Evolutionary conservation across 2,888 invertebrate species (phyloP).

Genomic region (Meteorus colon): DNA sequence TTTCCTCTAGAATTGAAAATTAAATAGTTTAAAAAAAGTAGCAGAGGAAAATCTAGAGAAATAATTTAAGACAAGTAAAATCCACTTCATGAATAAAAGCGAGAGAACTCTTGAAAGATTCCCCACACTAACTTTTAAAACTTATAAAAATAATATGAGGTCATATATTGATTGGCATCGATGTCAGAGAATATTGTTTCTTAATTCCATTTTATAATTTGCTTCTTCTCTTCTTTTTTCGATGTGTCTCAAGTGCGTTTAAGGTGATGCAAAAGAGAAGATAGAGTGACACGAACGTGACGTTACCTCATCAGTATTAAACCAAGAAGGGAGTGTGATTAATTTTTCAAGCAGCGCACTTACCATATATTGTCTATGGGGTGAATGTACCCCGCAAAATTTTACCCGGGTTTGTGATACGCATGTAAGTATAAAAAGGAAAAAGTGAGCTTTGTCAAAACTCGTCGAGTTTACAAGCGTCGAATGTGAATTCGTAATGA

Average conservation of each 20-base stretch:
- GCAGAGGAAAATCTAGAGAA: too few relatives aligned
- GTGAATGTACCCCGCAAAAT: slow-evolving; percentile 28
- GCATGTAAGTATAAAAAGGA: slow-evolving; percentile 33
- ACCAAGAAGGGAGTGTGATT: slow-evolving; percentile 21
- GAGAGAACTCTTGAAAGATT: too few relatives aligned
- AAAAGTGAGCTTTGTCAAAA: slow-evolving; percentile 21
- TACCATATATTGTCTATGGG: slow-evolving; percentile 2
- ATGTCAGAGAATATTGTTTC: too few relatives aligned
- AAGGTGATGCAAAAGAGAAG: not conserved
- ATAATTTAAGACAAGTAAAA: too few relatives aligned
- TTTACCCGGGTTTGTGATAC: slow-evolving; percentile 27
- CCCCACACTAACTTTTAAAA: too few relatives aligned
- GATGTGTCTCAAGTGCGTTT: not conserved
- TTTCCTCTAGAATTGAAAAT: too few relatives aligned
- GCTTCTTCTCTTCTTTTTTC: not conserved
- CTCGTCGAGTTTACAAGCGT: slow-evolving; percentile 32
- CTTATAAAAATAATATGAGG: too few relatives aligned
- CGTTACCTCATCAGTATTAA: slow-evolving; percentile 11
- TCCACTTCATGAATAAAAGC: too few relatives aligned
- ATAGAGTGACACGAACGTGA: slow-evolving; percentile 4
- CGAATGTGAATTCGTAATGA: slow-evolving; percentile 49
- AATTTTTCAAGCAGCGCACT: slow-evolving; percentile 30
- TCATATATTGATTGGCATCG: too few relatives aligned
- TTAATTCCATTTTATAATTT: not conserved
- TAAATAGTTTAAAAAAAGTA: too few relatives aligned